phyloP scores from a whole-genome alignment of 2,888 invertebrate species.

The Apotomis turbidana region DNA sequence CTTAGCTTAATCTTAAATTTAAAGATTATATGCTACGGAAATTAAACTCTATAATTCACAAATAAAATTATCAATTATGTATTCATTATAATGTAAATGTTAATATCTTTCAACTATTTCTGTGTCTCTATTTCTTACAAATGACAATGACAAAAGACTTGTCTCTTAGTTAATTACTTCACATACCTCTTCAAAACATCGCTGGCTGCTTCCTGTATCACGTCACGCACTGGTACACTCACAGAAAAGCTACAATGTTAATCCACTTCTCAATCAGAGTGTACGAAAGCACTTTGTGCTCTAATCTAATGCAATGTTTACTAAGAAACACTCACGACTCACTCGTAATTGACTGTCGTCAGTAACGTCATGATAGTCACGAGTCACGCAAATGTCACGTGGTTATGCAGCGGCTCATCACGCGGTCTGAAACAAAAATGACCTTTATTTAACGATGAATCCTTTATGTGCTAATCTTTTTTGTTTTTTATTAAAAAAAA shows the following conservation, averaged over 20 bases:
- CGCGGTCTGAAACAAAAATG: slow-evolving; percentile 32
- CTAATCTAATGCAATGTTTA: slow-evolving; percentile 30
- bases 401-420: slow-evolving; percentile 48
- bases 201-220: slow-evolving; percentile 13
- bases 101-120: too few relatives aligned
- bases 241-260: slow-evolving; percentile 12
- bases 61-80: too few relatives aligned
- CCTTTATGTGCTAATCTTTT: not conserved
- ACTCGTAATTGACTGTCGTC: slow-evolving; percentile 59
- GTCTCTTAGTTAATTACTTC: slow-evolving; percentile 8
- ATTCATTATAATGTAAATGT: too few relatives aligned
- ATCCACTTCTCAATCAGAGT: slow-evolving; percentile 29
- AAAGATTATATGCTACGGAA: too few relatives aligned
- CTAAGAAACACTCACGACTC: slow-evolving; percentile 45
- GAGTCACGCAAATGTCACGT: slow-evolving; percentile 69
- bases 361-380: slow-evolving; percentile 52
- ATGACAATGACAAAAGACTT: too few relatives aligned
- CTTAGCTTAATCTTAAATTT: too few relatives aligned
- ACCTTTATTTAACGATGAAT: not conserved
- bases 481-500: too few relatives aligned
- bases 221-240: slow-evolving; percentile 28
- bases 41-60: too few relatives aligned
- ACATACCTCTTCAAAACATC: slow-evolving; percentile 27
- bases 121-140: too few relatives aligned
- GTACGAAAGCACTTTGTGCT: slow-evolving; percentile 28